Base-by-base conservation (phyloP, 2,113 vertebrate species). In the Garra rufa region DNA sequence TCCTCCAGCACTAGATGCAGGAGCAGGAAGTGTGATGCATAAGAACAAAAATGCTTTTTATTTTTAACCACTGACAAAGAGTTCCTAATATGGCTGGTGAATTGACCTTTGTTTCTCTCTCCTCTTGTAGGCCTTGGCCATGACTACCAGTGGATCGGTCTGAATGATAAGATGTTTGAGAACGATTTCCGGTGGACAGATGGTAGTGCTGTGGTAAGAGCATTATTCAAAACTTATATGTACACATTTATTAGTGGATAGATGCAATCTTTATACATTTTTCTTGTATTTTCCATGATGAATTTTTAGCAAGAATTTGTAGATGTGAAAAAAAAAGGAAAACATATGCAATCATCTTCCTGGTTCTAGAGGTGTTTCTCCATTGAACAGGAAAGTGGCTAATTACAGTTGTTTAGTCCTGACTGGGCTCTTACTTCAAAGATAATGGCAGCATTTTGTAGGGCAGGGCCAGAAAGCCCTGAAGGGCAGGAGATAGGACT, bases 81-180 rank as follows among this genome's bases (percentile, higher is more conserved):
- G 61, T 70, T 82, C 86, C 89, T 86, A 86, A 57, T 57, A 57
- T 89, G 86, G 90, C 38, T 89, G 91, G 84, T n/a, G 85, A 63
- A 83, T 81, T 80, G 88, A 80, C 74, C 87, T 52, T 44, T 94
- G 55, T 81, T 91, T 92, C 52, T 65, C 87, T 89, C 69, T 88
- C 55, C 69, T 57, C 21, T 88, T 46, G 26, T 91, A 99, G 98
- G 97, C 88, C 93, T 99, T 90, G 97, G 97, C 69, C 96, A 97
- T 85, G 97, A 99, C 89, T 99, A 99, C 89, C 98, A 99, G 91
- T 99, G 98, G 98, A 97, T 99, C 65, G 98, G 98, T 59, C 94
- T 99, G 83, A 99, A 98, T 76, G 98, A 99, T 95, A 99, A 99
- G 93, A 97, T 99, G 98, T 99, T 96, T 93, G 96, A 99, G 90